These are phyloP conservation scores for Gadus chalcogrammus DNA, from an alignment of 2,113 vertebrate genomes.

Conservation along the genomic window DNA sequence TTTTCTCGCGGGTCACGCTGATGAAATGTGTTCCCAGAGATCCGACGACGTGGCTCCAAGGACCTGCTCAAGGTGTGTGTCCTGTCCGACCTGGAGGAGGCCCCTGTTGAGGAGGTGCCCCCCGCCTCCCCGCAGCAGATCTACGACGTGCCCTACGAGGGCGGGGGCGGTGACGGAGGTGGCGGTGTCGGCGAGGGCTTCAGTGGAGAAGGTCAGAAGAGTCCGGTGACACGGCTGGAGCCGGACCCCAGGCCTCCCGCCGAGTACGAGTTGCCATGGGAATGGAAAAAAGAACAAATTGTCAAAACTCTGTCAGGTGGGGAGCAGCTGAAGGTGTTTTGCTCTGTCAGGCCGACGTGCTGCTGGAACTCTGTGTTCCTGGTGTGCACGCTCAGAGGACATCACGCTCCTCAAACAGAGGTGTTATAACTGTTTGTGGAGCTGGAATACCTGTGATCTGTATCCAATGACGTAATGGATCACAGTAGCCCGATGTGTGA, in stretches of 20 bases:
- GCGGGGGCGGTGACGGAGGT: slow-evolving; percentile 45
- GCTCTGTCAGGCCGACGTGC: too few relatives aligned
- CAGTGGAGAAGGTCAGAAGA: slow-evolving; percentile 12
- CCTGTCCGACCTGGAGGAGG: slow-evolving; percentile 65
- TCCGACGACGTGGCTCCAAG: slow-evolving; percentile 83
- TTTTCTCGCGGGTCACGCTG: background rate
- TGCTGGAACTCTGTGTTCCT: background rate
- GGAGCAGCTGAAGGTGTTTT: background rate
- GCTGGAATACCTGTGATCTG: too few relatives aligned
- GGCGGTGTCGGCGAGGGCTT: background rate
- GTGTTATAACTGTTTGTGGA: too few relatives aligned
- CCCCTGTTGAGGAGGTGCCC: slow-evolving; percentile 44
- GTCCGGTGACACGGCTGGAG: slow-evolving; percentile 52
- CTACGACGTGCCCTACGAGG: slow-evolving; percentile 75
- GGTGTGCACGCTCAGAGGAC: too few relatives aligned
- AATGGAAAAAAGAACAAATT: slow-evolving; percentile 87
- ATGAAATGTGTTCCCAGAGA: slow-evolving; percentile 57
- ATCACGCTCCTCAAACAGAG: too few relatives aligned
- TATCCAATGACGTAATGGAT: too few relatives aligned
- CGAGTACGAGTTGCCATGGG: slow-evolving; percentile 88
- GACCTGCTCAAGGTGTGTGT: slow-evolving; percentile 81
- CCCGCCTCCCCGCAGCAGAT: slow-evolving; percentile 61
- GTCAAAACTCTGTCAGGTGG: slow-evolving; percentile 83
- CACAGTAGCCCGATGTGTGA: too few relatives aligned
- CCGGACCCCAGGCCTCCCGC: slow-evolving; percentile 72